Evolutionary conservation across 2,797 vertebrate species (phyloP).

Genomic region (Arrhamphus sclerolepis): DNA sequence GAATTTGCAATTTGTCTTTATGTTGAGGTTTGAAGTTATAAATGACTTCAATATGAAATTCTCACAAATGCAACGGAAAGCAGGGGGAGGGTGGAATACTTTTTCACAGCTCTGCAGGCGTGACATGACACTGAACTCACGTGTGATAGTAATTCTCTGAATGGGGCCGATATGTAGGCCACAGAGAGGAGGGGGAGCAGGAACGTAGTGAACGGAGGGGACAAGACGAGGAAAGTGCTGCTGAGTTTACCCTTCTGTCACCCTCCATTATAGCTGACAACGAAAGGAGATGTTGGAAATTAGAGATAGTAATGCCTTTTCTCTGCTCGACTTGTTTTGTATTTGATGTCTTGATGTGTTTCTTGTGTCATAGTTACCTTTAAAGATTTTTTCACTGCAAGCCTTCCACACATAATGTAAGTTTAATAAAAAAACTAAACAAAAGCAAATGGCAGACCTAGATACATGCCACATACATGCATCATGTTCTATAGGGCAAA

Average conservation of each 20-base stretch:
- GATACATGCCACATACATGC: too few species aligned
- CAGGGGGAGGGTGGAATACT: not conserved
- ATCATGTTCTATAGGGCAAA: too few species aligned
- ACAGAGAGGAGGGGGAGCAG: conserved; percentile 22
- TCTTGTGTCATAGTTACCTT: not conserved
- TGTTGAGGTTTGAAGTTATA: not conserved
- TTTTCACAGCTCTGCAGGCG: conserved; percentile 6
- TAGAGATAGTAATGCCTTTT: conserved; percentile 8
- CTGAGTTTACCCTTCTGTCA: conserved; percentile 12
- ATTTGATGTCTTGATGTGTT: not conserved
- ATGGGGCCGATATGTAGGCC: conserved; percentile 51
- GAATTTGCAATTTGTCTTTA: not conserved
- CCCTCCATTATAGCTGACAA: conserved; percentile 8
- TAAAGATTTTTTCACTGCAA: too few species aligned
- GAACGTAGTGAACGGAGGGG: conserved; percentile 14
- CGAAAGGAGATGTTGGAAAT: conserved; percentile 6
- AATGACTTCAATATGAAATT: not conserved
- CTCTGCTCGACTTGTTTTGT: conserved; percentile 1
- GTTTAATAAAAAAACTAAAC: too few species aligned
- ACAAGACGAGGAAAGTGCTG: conserved; percentile 3
- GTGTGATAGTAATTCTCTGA: conserved; percentile 41
- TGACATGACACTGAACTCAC: conserved; percentile 30
- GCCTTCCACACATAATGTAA: too few species aligned
- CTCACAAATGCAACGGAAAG: not conserved
- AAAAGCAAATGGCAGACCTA: too few species aligned